Evolutionary conservation across 2,888 invertebrate genomes (phyloP), one percentile per base, ranked within the genome.

Genomic region (Melikaiella ostensackeni): DNA sequence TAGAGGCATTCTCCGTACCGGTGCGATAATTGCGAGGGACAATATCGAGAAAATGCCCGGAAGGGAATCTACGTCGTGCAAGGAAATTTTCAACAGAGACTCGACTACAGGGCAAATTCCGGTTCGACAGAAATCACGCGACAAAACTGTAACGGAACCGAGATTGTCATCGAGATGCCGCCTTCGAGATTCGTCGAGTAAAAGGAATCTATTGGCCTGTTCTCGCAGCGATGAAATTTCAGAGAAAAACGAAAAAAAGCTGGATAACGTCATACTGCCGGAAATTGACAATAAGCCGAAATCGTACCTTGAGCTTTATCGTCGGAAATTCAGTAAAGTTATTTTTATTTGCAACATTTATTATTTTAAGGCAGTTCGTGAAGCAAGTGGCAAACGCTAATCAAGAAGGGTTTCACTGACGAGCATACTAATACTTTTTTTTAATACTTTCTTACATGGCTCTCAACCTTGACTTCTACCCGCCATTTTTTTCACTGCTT

Each of bases 231-330:
- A 30, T 21, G 13, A 19, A 9, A 30, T 55, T 50, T 33, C 63
- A 80, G 80, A 85, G 82, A 80, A 70, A 79, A 59, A 59, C 70
- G 80, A 86, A 74, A 88, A 88, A 83, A 88, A 87, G 75, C 83
- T 86, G 35, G 81, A 76, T 79, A 85, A 83, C 75, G 81, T 80
- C 46, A 76, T 83, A 59, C 46, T 59, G 33, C 70, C 80, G 55
- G 78, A 76, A 62, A 77, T 75, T 27, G 75, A 78, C 35, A 81
- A 79, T 76, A 86, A 83, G 75, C 78, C 83, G 27, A 79, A 79
- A 61, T 87, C 87, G 27, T 88, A 89, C 78, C 83, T 86, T 84
- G 86, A 88, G 75, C 83, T 85, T 76, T 84, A 89, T 82, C 84
- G 79, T 33, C 85, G 83, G 33, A 86, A 82, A 85, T 80, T 80